Evolutionary conservation across 2,113 vertebrate species (phyloP).

Genomic region (Neodon shergylaensis): DNA sequence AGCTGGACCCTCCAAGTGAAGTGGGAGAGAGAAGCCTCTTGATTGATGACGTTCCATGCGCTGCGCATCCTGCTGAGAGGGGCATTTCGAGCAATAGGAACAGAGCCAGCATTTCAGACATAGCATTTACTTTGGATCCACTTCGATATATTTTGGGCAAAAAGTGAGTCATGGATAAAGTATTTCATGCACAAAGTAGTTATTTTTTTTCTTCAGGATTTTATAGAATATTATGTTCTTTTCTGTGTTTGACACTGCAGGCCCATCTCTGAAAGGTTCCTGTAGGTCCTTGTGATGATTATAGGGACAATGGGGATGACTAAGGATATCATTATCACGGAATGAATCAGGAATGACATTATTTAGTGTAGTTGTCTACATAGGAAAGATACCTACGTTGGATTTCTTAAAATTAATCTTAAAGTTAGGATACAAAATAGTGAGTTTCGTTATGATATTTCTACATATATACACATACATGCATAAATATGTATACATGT

Average conservation of each 20-base stretch:
- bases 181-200: constrained; percentile 49
- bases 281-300: background rate
- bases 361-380: background rate
- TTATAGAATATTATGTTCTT: constrained; percentile 32
- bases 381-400: constrained; percentile 12
- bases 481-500: background rate
- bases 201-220: constrained; percentile 23
- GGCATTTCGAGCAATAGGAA: constrained; percentile 17
- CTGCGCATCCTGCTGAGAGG: constrained; percentile 16
- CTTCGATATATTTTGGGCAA: constrained; percentile 64
- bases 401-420: constrained; percentile 1
- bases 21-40: background rate
- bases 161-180: constrained; percentile 66
- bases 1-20: background rate
- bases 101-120: constrained; percentile 56
- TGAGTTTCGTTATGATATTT: background rate
- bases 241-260: background rate
- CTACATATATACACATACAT: too few species aligned
- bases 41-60: constrained; percentile 3
- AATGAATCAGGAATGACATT: background rate
- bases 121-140: constrained; percentile 60
- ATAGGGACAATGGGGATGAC: background rate
- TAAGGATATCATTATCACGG: background rate
- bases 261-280: background rate
- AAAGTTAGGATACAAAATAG: background rate